Conservation (phyloP, 1,140 invertebrate species). For the Globodera ellingtonae region DNA sequence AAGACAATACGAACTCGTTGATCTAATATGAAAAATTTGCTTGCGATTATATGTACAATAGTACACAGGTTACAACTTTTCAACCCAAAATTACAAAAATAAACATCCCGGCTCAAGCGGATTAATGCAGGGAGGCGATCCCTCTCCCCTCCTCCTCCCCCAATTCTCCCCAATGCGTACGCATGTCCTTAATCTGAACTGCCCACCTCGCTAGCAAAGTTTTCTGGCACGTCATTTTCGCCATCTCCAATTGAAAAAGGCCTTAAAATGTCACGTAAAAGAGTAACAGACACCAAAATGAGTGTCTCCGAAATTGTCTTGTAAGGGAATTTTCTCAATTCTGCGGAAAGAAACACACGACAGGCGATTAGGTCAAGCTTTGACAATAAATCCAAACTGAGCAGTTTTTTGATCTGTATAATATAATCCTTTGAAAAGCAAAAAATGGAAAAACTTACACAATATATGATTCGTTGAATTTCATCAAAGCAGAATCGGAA, state of each 20-base stretch:
- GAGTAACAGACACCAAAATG: conserved; percentile 87
- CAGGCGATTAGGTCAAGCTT: conserved; percentile 41
- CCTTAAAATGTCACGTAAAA: conserved; percentile 85
- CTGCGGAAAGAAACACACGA: conserved; percentile 62
- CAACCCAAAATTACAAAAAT: too few relatives aligned
- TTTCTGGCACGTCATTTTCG: conserved; percentile 76
- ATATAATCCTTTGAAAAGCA: background rate
- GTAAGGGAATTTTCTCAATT: conserved; percentile 79
- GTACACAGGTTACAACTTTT: too few relatives aligned
- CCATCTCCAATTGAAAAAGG: conserved; percentile 59
- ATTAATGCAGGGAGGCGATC: too few relatives aligned
- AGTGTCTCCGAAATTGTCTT: conserved; percentile 86
- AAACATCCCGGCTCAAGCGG: too few relatives aligned
- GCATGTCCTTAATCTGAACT: background rate
- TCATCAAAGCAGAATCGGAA: conserved; percentile 44
- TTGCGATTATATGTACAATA: too few relatives aligned
- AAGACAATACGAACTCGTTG: conserved; percentile 82
- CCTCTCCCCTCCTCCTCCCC: too few relatives aligned
- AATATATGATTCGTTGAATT: conserved; percentile 32
- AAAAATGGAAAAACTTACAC: conserved; percentile 38
- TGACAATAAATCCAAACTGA: conserved; percentile 39
- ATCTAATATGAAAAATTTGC: conserved; percentile 66
- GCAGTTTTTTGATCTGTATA: conserved; percentile 51
- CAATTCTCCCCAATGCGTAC: too few relatives aligned
- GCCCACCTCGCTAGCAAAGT: conserved; percentile 84